Percentiles rank a stretch among this genome's conserved stretches.
Evolutionary conservation across 2,888 invertebrate genomes (phyloP).

Genomic region (Cataglyphis altisquamis): DNA sequence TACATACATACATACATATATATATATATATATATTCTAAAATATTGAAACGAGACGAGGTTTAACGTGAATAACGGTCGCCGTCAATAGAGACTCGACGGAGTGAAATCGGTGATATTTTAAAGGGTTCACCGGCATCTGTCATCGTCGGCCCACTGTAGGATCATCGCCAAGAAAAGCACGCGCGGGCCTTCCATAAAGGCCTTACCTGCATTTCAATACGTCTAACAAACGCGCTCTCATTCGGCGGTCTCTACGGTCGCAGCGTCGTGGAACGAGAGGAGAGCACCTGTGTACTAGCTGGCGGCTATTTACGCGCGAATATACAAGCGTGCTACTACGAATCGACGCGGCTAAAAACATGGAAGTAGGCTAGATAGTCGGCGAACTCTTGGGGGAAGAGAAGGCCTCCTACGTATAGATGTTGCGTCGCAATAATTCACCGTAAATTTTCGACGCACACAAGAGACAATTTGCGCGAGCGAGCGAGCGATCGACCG

Average conservation of each 20-base stretch:
- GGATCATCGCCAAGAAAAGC: constrained; percentile 62
- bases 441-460: constrained; percentile 81
- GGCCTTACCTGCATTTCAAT: constrained; percentile 66
- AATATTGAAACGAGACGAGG: constrained; percentile 1
- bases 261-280: constrained; percentile 18
- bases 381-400: constrained; percentile 70
- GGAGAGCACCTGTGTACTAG: constrained; percentile 40
- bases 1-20: no score
- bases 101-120: constrained; percentile 38
- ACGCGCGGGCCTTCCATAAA: constrained; percentile 50
- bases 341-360: constrained; percentile 78
- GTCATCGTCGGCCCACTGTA: constrained; percentile 35
- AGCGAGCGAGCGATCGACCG: constrained; percentile 47
- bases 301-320: constrained; percentile 53
- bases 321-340: constrained; percentile 29
- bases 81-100: constrained; percentile 26
- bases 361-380: constrained; percentile 84
- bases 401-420: constrained; percentile 72
- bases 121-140: constrained; percentile 48
- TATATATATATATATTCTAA: background rate
- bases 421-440: constrained; percentile 84
- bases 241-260: constrained; percentile 44
- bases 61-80: constrained; percentile 20
- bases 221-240: constrained; percentile 49
- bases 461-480: constrained; percentile 78